A percentile compares a stretch with the other conserved stretches of the same genome.
Evolutionary conservation across 2,888 invertebrate genomes (phyloP).

Genomic region (Stenchaetothrips biformis): DNA sequence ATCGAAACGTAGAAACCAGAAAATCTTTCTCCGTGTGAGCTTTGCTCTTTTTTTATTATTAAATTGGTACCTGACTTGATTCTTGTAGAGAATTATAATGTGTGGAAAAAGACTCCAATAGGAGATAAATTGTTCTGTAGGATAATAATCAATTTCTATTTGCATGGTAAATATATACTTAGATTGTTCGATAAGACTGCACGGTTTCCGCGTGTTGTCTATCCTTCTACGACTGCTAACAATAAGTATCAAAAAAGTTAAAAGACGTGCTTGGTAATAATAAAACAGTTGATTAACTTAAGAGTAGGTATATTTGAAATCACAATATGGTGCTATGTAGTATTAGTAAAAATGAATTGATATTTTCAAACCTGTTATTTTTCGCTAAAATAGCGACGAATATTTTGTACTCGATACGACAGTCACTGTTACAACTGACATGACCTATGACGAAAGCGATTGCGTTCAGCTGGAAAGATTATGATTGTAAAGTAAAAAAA

Average conservation of each 20-base stretch:
- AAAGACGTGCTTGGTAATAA: too few relatives aligned
- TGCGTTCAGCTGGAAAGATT: too few relatives aligned
- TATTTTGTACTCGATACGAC: neutral
- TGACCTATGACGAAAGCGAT: too few relatives aligned
- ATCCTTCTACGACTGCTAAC: conserved; percentile 5
- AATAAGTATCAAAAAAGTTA: neutral
- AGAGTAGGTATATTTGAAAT: neutral
- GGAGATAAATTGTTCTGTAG: too few relatives aligned
- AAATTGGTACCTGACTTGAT: neutral
- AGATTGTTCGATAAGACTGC: neutral
- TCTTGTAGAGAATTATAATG: neutral
- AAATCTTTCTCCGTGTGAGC: too few relatives aligned
- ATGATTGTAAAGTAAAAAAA: too few relatives aligned
- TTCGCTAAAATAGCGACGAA: neutral
- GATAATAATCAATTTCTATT: too few relatives aligned
- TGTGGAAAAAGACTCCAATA: neutral
- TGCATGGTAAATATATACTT: too few relatives aligned
- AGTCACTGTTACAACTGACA: too few relatives aligned
- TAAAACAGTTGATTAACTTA: too few relatives aligned
- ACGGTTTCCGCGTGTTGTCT: neutral
- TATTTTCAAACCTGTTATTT: neutral
- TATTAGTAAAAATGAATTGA: neutral
- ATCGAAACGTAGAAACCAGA: too few relatives aligned
- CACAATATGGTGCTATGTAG: conserved; percentile 9
- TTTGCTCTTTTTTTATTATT: too few relatives aligned